A percentile compares a stretch with the other conserved stretches of the same genome.
Conservation (phyloP, 2,113 vertebrate genomes). For the Eolophus roseicapilla region DNA sequence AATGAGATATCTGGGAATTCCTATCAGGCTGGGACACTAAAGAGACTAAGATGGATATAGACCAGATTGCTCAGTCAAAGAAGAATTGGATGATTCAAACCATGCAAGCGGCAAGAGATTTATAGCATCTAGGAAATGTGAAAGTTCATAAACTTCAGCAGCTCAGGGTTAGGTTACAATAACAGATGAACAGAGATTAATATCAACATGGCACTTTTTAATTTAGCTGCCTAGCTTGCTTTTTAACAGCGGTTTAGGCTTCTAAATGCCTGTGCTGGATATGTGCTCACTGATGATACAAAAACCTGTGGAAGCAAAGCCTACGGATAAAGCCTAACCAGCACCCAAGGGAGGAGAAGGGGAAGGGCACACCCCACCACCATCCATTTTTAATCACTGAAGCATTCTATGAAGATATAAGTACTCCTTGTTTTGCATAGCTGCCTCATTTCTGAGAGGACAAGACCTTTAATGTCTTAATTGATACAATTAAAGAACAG, state of each 20-base stretch:
- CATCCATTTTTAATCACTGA: background rate
- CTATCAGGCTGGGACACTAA: background rate
- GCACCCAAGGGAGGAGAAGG: background rate
- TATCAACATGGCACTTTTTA: conserved; percentile 11
- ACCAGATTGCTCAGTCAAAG: background rate
- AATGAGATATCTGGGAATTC: conserved; percentile 29
- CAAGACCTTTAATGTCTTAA: background rate
- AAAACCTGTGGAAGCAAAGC: background rate
- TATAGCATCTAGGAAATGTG: conserved; percentile 20
- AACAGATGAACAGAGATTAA: conserved; percentile 47
- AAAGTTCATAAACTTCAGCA: conserved; percentile 58
- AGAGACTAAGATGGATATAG: conserved; percentile 43
- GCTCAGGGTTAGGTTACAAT: conserved; percentile 38
- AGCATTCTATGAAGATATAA: background rate
- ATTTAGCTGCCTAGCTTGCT: background rate
- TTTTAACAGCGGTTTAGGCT: background rate
- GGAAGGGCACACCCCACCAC: background rate
- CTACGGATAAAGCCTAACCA: background rate
- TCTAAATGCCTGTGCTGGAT: background rate
- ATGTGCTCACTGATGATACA: background rate
- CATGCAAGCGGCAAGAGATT: conserved; percentile 35
- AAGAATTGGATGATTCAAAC: conserved; percentile 50
- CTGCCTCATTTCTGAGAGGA: background rate
- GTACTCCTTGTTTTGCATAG: background rate
- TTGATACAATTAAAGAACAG: background rate